Evolutionary conservation across 2,797 vertebrate genomes (phyloP).

Genomic region (Aythya fuligula): DNA sequence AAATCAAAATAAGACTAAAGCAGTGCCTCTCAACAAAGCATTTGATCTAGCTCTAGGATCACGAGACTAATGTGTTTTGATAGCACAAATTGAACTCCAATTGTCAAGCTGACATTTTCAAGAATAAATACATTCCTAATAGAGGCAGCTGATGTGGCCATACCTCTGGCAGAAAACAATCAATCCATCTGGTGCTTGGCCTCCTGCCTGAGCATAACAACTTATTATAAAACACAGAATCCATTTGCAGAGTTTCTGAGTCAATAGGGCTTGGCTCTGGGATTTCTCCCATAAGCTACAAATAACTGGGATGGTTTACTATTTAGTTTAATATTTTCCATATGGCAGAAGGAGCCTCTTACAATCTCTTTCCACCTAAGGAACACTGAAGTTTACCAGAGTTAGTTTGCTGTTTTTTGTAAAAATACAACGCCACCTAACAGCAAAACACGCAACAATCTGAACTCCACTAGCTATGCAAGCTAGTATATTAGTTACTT

Average conservation of each 20-base stretch:
- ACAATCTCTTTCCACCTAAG: not conserved
- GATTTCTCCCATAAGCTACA: conserved; percentile 22
- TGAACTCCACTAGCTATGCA: not conserved
- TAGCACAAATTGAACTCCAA: conserved; percentile 38
- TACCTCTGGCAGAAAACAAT: conserved; percentile 59
- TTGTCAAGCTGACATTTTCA: conserved; percentile 33
- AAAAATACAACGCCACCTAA: not conserved
- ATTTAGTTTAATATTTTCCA: not conserved
- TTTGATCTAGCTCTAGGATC: conserved; percentile 1
- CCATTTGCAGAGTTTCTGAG: conserved; percentile 33
- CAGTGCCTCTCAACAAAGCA: conserved; percentile 1
- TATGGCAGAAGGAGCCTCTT: not conserved
- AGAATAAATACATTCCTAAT: conserved; percentile 36
- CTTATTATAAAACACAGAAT: conserved; percentile 42
- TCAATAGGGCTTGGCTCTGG: conserved; percentile 6
- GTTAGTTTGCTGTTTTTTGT: not conserved
- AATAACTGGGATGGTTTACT: conserved; percentile 29
- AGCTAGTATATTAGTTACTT: not conserved
- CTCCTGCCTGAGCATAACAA: conserved; percentile 51
- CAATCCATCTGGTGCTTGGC: conserved; percentile 55
- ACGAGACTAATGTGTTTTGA: conserved; percentile 32
- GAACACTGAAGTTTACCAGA: not conserved
- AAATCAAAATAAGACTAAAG: conserved; percentile 11
- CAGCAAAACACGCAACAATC: not conserved
- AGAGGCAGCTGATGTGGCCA: conserved; percentile 47